Conservation (phyloP, 2,797 vertebrate genomes). For the Acanthurus leucopareius region DNA sequence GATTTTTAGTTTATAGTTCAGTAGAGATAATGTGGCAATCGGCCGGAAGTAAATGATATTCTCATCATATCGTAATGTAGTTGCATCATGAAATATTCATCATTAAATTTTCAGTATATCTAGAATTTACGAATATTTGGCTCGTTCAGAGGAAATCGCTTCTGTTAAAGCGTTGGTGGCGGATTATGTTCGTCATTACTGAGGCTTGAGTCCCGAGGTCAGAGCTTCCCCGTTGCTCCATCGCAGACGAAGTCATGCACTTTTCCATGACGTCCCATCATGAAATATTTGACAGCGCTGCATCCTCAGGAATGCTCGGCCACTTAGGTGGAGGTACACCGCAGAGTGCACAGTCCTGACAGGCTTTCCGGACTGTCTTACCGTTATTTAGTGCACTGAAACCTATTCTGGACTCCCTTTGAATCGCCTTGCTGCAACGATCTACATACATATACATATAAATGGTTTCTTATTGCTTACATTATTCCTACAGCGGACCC, state of each 20-base stretch:
- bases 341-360: slow-evolving; percentile 67
- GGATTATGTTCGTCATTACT: slow-evolving; percentile 60
- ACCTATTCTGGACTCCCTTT: slow-evolving; percentile 9
- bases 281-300: slow-evolving; percentile 90
- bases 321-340: slow-evolving; percentile 83
- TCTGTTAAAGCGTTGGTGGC: slow-evolving; percentile 25
- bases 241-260: slow-evolving; percentile 74
- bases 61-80: too few relatives aligned
- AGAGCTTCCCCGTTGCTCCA: slow-evolving; percentile 67
- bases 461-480: slow-evolving; percentile 1
- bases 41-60: neutral
- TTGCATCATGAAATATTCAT: neutral
- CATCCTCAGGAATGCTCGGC: slow-evolving; percentile 88
- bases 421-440: slow-evolving; percentile 2
- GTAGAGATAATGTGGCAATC: neutral
- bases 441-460: neutral
- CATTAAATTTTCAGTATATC: neutral
- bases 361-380: slow-evolving; percentile 68
- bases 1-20: neutral
- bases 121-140: neutral
- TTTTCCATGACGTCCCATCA: slow-evolving; percentile 92
- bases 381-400: slow-evolving; percentile 57
- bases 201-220: slow-evolving; percentile 53
- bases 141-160: neutral
- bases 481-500: neutral